phyloP scores from a whole-genome alignment of 2,888 invertebrate genomes.

The Anticlea derivata region DNA sequence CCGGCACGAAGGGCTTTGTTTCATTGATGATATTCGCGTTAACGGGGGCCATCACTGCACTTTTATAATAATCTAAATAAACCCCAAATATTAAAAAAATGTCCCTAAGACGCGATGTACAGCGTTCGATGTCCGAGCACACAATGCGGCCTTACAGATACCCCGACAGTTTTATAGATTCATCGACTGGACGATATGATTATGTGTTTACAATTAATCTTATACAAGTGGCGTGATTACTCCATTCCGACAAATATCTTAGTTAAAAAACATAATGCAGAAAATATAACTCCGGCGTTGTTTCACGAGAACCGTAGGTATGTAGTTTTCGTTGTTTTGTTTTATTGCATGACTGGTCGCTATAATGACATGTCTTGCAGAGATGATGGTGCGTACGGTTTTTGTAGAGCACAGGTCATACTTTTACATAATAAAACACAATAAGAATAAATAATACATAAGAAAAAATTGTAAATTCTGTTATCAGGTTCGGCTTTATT shows the following conservation, averaged over 20 bases:
- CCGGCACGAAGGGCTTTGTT: slow-evolving; percentile 55
- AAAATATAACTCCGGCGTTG: slow-evolving; percentile 1
- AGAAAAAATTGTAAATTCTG: too few relatives aligned
- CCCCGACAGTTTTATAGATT: slow-evolving; percentile 64
- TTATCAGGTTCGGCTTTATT: too few relatives aligned
- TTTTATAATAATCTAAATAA: slow-evolving; percentile 30
- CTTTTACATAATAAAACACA: too few relatives aligned
- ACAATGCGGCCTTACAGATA: slow-evolving; percentile 59
- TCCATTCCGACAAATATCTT: slow-evolving; percentile 12
- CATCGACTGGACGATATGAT: slow-evolving; percentile 41
- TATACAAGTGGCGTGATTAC: slow-evolving; percentile 34
- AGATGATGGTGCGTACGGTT: slow-evolving; percentile 7
- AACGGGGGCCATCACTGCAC: slow-evolving; percentile 75
- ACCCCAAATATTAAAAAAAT: slow-evolving; percentile 37
- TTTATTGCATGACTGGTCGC: slow-evolving; percentile 16
- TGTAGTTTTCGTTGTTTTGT: slow-evolving; percentile 10
- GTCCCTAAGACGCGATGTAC: slow-evolving; percentile 46
- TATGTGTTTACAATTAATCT: slow-evolving; percentile 28
- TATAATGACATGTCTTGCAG: slow-evolving; percentile 20
- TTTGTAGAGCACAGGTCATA: neutral
- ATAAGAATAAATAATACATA: too few relatives aligned
- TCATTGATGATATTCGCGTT: slow-evolving; percentile 65
- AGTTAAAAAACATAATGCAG: slow-evolving; percentile 8
- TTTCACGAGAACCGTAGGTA: slow-evolving; percentile 3
- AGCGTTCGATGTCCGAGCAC: slow-evolving; percentile 61